Evolutionary conservation across 2,113 vertebrate genomes (phyloP).

Genomic region (Corythornis madagascariensis): DNA sequence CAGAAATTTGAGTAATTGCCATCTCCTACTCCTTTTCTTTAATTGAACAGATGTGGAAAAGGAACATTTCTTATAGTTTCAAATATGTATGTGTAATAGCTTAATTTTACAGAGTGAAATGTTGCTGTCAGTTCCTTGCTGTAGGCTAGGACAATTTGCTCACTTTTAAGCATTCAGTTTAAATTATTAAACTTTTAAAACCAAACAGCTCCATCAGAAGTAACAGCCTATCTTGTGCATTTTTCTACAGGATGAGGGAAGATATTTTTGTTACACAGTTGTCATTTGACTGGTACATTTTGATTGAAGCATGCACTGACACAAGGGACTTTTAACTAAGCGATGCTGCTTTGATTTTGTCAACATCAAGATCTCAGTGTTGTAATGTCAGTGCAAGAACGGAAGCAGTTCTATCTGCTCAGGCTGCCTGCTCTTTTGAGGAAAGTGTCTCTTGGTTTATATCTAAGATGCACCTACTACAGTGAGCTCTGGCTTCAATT

Average conservation of each 20-base stretch:
- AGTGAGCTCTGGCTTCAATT: neutral
- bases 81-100: neutral
- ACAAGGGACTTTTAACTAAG: neutral
- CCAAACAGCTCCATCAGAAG: neutral
- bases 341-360: neutral
- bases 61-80: neutral
- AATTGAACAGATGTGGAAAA: neutral
- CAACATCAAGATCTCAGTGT: neutral
- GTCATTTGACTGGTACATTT: neutral
- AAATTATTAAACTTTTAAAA: conserved; percentile 46
- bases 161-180: neutral
- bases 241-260: neutral
- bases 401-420: neutral
- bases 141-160: conserved; percentile 18
- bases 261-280: neutral
- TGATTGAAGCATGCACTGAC: neutral
- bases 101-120: conserved; percentile 37
- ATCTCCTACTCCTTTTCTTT: neutral
- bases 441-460: neutral
- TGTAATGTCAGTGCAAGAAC: neutral
- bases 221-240: neutral
- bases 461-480: neutral
- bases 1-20: neutral
- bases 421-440: neutral
- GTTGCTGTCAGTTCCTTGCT: conserved; percentile 37